Percentiles rank a stretch among this genome's conserved stretches.
These are phyloP conservation scores for Pyrrhura leucotis DNA, from an alignment of 2,797 vertebrate species.

Conservation along the genomic window DNA sequence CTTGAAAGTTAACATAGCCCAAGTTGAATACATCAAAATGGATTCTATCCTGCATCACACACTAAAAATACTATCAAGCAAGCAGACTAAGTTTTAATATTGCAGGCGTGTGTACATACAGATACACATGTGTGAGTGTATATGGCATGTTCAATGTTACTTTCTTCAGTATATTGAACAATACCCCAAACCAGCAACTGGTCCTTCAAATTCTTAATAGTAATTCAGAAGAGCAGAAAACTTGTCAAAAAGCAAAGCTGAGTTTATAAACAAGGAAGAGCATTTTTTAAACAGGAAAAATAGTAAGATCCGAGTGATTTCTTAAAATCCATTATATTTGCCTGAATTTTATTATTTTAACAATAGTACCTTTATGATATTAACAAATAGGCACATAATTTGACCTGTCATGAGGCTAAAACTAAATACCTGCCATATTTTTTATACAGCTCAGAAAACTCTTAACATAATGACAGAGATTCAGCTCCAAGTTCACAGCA, in stretches of 20 bases:
- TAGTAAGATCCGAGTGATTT: not conserved
- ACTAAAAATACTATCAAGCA: not conserved
- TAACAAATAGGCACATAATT: not conserved
- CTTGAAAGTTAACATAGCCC: not conserved
- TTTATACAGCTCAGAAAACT: not conserved
- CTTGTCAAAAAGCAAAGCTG: not conserved
- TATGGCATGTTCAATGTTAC: accelerated
- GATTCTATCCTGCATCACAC: not conserved
- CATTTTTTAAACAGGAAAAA: not conserved
- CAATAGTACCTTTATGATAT: not conserved
- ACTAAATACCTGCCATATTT: not conserved
- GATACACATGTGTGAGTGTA: accelerated
- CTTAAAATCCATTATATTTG: not conserved
- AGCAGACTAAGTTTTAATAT: not conserved
- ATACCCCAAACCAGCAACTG: not conserved
- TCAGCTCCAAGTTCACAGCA: not conserved
- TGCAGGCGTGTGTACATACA: not conserved
- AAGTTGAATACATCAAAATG: not conserved
- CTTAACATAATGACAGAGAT: not conserved
- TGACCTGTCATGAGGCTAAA: not conserved
- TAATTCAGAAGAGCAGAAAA: not conserved
- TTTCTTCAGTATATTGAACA: not conserved
- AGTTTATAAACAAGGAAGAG: not conserved
- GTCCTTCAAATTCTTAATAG: not conserved
- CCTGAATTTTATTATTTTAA: not conserved